phyloP scores from a whole-genome alignment of 37 sponge, comb jelly and placozoan species.

The Aplysina aerophoba region DNA sequence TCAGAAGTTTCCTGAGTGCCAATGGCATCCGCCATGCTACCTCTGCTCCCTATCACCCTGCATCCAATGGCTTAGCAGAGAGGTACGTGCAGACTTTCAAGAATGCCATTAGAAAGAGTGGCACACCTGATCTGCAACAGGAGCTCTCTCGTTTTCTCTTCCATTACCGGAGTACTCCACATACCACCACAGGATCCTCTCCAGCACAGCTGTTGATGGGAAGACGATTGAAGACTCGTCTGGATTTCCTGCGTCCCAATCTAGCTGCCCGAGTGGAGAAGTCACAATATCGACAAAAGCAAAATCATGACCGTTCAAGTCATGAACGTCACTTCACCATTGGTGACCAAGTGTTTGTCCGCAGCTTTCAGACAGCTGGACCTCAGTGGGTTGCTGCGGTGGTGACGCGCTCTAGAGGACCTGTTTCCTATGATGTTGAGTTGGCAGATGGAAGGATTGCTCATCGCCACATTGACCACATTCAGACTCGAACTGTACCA shows the following conservation, averaged over 20 bases:
- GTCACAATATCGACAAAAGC: not conserved
- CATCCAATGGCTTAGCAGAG: conserved; percentile 44
- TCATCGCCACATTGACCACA: not conserved
- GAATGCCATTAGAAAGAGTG: not conserved
- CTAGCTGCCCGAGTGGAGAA: not conserved
- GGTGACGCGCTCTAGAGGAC: not conserved
- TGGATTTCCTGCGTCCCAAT: conserved; percentile 25
- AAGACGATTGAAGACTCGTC: conserved; percentile 21
- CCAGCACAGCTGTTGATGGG: conserved; percentile 47
- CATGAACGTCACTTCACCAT: not conserved
- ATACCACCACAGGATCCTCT: conserved; percentile 25
- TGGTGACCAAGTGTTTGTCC: not conserved
- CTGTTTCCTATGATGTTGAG: not conserved
- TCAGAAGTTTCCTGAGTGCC: conserved; percentile 2
- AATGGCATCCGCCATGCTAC: conserved; percentile 32
- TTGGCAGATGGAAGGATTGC: not conserved
- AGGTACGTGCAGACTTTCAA: conserved; percentile 40
- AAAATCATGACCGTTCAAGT: not conserved
- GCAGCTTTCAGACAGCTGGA: not conserved
- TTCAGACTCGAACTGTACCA: too few relatives aligned
- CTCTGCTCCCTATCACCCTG: conserved; percentile 38
- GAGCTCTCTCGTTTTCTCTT: conserved; percentile 33
- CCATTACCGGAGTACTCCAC: conserved; percentile 34
- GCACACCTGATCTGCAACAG: not conserved
- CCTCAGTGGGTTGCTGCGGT: not conserved